Evolutionary conservation across 1,140 invertebrate genomes (phyloP).

Genomic region (Cotesia typhae): DNA sequence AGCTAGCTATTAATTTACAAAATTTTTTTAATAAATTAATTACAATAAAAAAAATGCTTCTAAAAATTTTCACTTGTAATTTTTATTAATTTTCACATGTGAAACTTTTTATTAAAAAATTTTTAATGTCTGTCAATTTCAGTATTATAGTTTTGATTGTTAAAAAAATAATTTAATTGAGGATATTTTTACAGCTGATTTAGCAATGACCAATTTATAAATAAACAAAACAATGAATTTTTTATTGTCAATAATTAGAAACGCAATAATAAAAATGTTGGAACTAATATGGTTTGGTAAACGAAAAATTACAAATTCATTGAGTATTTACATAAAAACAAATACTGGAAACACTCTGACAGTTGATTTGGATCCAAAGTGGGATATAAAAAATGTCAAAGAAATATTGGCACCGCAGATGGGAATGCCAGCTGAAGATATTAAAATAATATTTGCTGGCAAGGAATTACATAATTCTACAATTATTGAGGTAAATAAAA

Average conservation of each 20-base stretch:
- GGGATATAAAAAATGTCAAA: conserved; percentile 80
- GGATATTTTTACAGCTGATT: too few relatives aligned
- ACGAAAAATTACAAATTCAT: conserved; percentile 69
- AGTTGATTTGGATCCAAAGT: conserved; percentile 77
- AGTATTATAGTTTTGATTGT: too few relatives aligned
- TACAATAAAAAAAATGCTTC: too few relatives aligned
- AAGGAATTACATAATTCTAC: conserved; percentile 81
- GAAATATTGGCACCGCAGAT: conserved; percentile 75
- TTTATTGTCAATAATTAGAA: conserved; percentile 67
- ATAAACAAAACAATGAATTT: conserved; percentile 66
- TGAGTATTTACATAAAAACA: conserved; percentile 78
- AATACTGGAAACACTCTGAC: conserved; percentile 74
- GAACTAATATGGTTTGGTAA: conserved; percentile 72
- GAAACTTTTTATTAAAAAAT: too few relatives aligned
- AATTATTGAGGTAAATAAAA: conserved; percentile 70
- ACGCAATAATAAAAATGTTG: conserved; percentile 71
- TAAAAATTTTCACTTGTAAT: too few relatives aligned
- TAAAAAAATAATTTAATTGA: too few relatives aligned
- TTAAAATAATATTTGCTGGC: conserved; percentile 87
- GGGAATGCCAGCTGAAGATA: conserved; percentile 74
- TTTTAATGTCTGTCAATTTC: too few relatives aligned
- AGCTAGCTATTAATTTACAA: too few relatives aligned
- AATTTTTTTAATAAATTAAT: too few relatives aligned
- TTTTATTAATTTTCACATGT: too few relatives aligned
- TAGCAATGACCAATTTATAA: not conserved